Percentiles rank a stretch among this genome's conserved stretches.
Conservation (phyloP, 1,140 invertebrate species). For the Drosophila persimilis region DNA sequence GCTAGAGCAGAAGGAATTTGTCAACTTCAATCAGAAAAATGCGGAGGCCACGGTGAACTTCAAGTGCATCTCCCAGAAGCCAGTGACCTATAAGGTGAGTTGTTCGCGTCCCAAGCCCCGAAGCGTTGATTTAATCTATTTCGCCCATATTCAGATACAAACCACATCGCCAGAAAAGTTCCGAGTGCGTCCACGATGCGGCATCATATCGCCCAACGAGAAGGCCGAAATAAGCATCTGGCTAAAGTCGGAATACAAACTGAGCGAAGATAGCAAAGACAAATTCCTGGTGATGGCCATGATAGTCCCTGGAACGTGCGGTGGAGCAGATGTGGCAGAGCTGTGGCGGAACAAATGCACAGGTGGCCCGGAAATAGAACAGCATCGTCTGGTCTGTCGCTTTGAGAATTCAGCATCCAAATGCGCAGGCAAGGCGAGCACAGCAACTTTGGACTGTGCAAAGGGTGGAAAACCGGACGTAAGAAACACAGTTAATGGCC, state of each 20-base stretch:
- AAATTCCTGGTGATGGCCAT: constrained; percentile 80
- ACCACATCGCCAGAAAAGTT: constrained; percentile 91
- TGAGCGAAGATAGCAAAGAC: constrained; percentile 60
- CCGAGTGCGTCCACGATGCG: constrained; percentile 92
- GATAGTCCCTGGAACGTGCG: constrained; percentile 6
- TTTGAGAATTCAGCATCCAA: background rate
- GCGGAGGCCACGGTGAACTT: constrained; percentile 57
- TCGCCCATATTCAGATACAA: constrained; percentile 59
- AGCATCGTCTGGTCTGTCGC: constrained; percentile 71
- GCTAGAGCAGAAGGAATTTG: constrained; percentile 88
- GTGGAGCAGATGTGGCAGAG: constrained; percentile 42
- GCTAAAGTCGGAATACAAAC: constrained; percentile 64
- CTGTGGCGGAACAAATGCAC: constrained; percentile 56
- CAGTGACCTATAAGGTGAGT: constrained; percentile 66
- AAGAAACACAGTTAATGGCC: background rate
- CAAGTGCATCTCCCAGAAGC: constrained; percentile 31
- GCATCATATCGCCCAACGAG: constrained; percentile 86
- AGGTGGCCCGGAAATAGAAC: constrained; percentile 54
- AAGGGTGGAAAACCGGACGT: background rate
- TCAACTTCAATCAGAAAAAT: constrained; percentile 84
- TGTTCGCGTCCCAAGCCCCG: too few species aligned
- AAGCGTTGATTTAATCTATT: constrained; percentile 39
- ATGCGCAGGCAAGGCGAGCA: background rate
- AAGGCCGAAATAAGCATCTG: constrained; percentile 63
- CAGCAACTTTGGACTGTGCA: background rate